phyloP scores from a whole-genome alignment of 2,888 invertebrate species.

The Malthinus seriepunctatus region DNA sequence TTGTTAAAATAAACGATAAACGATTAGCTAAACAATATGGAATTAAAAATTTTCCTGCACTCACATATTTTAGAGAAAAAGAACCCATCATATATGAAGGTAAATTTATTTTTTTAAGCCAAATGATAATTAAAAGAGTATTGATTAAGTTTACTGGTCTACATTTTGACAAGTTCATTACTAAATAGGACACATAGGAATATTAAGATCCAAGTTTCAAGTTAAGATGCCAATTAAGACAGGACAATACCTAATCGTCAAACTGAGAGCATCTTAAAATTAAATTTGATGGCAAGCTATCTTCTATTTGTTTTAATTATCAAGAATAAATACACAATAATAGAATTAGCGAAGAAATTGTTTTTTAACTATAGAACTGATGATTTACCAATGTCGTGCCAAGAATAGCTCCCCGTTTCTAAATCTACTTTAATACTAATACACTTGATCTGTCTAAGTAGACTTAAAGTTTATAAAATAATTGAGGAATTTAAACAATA shows the following conservation, averaged over 20 bases:
- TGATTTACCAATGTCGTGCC: conserved; percentile 17
- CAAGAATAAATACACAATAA: conserved; percentile 9
- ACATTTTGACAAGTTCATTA: too few relatives aligned
- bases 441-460: conserved; percentile 8
- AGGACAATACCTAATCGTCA: too few relatives aligned
- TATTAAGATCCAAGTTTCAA: background rate
- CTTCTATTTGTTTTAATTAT: background rate
- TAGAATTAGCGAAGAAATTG: conserved; percentile 9
- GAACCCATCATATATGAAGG: conserved; percentile 96
- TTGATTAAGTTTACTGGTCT: too few relatives aligned
- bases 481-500: background rate
- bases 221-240: background rate
- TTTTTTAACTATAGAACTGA: conserved; percentile 13
- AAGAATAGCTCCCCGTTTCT: conserved; percentile 15
- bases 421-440: conserved; percentile 10
- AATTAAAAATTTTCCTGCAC: conserved; percentile 92
- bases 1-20: conserved; percentile 96
- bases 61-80: conserved; percentile 95
- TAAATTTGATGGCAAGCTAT: too few relatives aligned
- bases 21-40: conserved; percentile 95
- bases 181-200: too few relatives aligned
- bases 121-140: background rate
- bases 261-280: too few relatives aligned
- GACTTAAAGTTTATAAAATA: conserved; percentile 1
- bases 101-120: conserved; percentile 46